Percentiles rank a stretch among this genome's conserved stretches.
phyloP scores from a whole-genome alignment of 2,888 invertebrate genomes.

The Allolobophora icterica region DNA sequence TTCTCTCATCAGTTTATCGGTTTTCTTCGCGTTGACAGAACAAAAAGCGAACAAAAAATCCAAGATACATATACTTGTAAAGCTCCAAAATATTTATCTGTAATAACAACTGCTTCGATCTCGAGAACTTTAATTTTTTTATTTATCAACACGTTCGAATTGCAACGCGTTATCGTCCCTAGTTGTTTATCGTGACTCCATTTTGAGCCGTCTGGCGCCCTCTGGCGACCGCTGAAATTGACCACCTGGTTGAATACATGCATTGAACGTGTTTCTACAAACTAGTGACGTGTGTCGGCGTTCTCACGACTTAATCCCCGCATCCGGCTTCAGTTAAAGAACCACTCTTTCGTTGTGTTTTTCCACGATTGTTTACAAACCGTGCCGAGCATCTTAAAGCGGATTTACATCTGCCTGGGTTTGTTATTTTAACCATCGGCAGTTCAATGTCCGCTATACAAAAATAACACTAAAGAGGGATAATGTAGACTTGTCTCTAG shows the following conservation, averaged over 20 bases:
- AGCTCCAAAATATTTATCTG: neutral
- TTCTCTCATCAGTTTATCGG: neutral
- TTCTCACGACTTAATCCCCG: neutral
- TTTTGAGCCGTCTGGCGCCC: neutral
- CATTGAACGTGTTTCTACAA: neutral
- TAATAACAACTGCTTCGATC: neutral
- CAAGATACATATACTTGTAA: neutral
- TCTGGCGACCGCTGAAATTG: neutral
- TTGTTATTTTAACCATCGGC: neutral
- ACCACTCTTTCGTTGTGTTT: neutral
- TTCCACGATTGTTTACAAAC: neutral
- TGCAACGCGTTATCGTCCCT: neutral
- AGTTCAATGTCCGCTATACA: neutral
- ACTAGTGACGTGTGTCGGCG: too few relatives aligned
- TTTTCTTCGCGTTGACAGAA: neutral
- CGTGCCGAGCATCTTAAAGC: neutral
- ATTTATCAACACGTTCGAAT: neutral
- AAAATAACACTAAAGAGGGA: neutral
- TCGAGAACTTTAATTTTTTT: neutral
- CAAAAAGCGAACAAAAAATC: neutral
- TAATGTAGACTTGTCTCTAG: too few relatives aligned
- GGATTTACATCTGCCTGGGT: neutral
- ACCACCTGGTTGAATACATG: neutral
- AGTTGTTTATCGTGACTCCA: neutral
- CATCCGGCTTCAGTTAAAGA: neutral